A percentile compares a stretch with the other conserved stretches of the same genome.
phyloP scores from a whole-genome alignment of 2,797 vertebrate species.

The Channallabes apus region DNA sequence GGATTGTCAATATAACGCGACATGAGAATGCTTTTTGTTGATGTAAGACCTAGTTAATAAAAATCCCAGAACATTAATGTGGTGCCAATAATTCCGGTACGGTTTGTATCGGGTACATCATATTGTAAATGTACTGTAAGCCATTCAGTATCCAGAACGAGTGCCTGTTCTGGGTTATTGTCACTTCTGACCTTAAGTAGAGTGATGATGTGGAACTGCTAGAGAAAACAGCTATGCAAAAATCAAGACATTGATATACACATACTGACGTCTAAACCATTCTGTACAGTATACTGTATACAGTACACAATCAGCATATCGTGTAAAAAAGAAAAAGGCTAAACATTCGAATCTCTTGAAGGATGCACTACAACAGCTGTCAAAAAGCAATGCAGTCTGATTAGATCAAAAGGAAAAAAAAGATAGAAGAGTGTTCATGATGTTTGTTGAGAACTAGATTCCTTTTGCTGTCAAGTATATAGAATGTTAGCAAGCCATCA shows the following conservation, averaged over 20 bases:
- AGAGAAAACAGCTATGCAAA: background rate
- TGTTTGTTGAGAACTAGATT: slow-evolving; percentile 32
- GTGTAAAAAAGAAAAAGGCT: background rate
- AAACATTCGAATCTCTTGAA: background rate
- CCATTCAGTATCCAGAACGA: background rate
- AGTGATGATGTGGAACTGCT: slow-evolving; percentile 1
- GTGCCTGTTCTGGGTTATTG: background rate
- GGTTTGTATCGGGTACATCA: background rate
- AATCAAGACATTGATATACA: background rate
- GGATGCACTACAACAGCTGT: background rate
- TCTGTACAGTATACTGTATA: no score
- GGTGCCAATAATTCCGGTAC: background rate
- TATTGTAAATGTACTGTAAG: background rate
- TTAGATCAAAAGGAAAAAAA: background rate
- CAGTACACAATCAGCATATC: background rate
- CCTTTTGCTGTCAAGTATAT: slow-evolving; percentile 44
- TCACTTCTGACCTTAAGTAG: background rate
- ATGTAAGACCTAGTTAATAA: background rate
- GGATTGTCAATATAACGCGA: background rate
- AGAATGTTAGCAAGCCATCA: slow-evolving; percentile 13
- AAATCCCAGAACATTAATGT: background rate
- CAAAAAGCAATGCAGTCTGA: slow-evolving; percentile 2
- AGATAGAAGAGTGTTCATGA: background rate
- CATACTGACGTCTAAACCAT: background rate
- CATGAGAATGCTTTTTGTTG: background rate